These are phyloP conservation scores for Hypotaenidia philippensis DNA, from an alignment of 2,797 vertebrate genomes.

Conservation along the genomic window DNA sequence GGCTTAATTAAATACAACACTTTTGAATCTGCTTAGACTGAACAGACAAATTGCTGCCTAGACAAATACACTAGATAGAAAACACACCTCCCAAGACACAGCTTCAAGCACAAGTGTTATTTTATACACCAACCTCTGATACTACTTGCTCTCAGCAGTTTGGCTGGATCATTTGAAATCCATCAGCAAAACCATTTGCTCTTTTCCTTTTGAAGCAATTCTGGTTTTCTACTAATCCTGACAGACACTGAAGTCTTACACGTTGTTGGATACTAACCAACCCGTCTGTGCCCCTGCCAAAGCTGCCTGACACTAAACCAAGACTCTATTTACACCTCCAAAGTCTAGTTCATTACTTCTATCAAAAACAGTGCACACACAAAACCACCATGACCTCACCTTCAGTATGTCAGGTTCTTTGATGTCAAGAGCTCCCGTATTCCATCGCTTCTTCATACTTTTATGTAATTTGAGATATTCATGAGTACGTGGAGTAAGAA, in stretches of 20 bases:
- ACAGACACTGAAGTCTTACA: neutral
- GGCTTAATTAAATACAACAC: neutral
- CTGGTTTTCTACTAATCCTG: neutral
- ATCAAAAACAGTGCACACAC: neutral
- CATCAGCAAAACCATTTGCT: neutral
- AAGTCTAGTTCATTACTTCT: neutral
- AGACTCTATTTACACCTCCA: neutral
- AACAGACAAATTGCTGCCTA: neutral
- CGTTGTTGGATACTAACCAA: neutral
- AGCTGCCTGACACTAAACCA: neutral
- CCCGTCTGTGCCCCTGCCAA: neutral
- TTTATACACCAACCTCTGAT: neutral
- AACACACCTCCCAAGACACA: neutral
- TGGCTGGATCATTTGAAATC: neutral
- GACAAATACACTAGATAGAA: neutral
- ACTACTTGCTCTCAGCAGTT: neutral
- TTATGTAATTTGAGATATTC: conserved; percentile 67
- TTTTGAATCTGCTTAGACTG: neutral
- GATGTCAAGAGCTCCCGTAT: conserved; percentile 86
- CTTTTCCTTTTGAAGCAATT: conserved; percentile 11
- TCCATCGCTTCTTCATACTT: conserved; percentile 69
- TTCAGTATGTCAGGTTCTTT: conserved; percentile 93
- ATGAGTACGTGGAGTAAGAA: conserved; percentile 84
- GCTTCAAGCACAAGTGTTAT: neutral
- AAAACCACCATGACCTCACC: conserved; percentile 79